Evolutionary conservation across 2,888 invertebrate species (phyloP).

Genomic region (Galerucella calmariensis): DNA sequence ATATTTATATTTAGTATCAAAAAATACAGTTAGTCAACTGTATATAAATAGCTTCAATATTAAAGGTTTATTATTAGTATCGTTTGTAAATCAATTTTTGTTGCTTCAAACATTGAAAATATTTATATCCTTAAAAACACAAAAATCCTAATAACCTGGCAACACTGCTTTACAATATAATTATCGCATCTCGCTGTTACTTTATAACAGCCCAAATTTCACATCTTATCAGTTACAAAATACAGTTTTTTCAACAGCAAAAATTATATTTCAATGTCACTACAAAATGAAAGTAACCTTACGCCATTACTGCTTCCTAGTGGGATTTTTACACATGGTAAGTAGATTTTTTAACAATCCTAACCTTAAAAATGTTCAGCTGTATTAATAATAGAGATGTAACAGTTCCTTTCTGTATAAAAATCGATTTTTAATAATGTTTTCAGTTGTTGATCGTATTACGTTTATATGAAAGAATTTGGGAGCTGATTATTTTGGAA

Average conservation of each 20-base stretch:
- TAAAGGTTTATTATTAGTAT: not conserved
- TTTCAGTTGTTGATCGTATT: constrained; percentile 35
- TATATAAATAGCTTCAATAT: not conserved
- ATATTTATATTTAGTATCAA: no score
- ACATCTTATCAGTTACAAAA: not conserved
- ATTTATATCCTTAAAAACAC: not conserved
- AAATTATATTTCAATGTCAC: constrained; percentile 4
- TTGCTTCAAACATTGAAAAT: not conserved
- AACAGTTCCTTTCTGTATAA: not conserved
- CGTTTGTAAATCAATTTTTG: not conserved
- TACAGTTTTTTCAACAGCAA: not conserved
- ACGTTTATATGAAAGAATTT: constrained; percentile 37
- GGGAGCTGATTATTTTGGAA: constrained; percentile 37
- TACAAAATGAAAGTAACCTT: not conserved
- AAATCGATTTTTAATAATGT: not conserved
- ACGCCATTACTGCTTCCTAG: not conserved
- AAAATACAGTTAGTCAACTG: not conserved
- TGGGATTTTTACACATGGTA: constrained; percentile 23
- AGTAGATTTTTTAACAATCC: not conserved
- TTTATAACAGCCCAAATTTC: not conserved
- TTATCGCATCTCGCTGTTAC: no score
- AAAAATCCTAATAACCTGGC: no score
- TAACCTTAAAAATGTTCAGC: constrained; percentile 3
- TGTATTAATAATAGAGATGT: constrained; percentile 3
- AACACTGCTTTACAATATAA: no score